Conservation (phyloP, 2,888 invertebrate genomes). For the Aporophyla lueneburgensis region DNA sequence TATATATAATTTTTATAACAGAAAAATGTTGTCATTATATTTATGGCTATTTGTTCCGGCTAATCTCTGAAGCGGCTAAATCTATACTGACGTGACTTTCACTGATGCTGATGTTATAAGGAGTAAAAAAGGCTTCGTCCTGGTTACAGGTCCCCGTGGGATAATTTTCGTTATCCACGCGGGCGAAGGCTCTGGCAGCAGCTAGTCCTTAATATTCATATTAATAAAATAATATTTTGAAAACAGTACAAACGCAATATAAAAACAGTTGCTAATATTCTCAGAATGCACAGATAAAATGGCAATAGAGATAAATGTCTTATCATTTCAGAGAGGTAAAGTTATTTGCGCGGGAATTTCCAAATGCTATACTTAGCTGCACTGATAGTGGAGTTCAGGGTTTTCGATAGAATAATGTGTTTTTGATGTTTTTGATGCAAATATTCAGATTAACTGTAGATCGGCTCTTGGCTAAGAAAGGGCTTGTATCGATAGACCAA, state of each 20-base stretch:
- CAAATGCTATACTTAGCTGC: conserved; percentile 10
- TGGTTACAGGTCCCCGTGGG: too few relatives aligned
- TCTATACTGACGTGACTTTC: too few relatives aligned
- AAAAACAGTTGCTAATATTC: background rate
- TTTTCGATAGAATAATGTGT: conserved; percentile 19
- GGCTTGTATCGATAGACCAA: too few relatives aligned
- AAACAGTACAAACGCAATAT: background rate
- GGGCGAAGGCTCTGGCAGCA: background rate
- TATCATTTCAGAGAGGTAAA: conserved; percentile 25
- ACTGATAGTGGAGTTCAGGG: conserved; percentile 42
- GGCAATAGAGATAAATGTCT: conserved; percentile 20
- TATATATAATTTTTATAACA: too few relatives aligned
- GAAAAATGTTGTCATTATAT: too few relatives aligned
- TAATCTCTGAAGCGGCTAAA: too few relatives aligned
- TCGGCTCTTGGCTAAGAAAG: too few relatives aligned
- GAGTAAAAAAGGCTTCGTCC: too few relatives aligned
- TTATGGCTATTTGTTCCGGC: too few relatives aligned
- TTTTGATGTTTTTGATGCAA: background rate
- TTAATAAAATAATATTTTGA: background rate
- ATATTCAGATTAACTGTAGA: conserved; percentile 2
- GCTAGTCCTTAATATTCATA: background rate
- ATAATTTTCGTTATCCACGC: too few relatives aligned
- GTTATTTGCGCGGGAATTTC: conserved; percentile 33
- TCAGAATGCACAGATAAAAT: conserved; percentile 4
- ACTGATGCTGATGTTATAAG: too few relatives aligned